Evolutionary conservation across 1,140 invertebrate species (phyloP), one percentile per base, ranked within the genome.

Genomic region (Palaemon carinicauda): DNA sequence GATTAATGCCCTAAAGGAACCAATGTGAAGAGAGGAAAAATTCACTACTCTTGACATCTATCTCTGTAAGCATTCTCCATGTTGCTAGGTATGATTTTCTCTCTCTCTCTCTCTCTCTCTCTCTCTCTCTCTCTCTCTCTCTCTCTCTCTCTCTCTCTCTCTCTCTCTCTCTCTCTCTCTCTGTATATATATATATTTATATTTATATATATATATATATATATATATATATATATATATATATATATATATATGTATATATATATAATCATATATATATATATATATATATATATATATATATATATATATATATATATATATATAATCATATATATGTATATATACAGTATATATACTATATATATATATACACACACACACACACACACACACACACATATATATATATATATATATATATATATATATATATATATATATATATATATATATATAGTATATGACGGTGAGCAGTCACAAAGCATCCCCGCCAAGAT

Each of bases 281-380:
- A 60, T 60, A 60, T 60, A 60, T 60, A 60, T 60, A 60, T 60
- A 60, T 60, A 60, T 60, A 60, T 60, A 60, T 60, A 60, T 60
- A 60, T 60, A 60, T 60, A 60, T 60, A 60, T 60, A 60, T 60
- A 60, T 60, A 60, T 60, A 60, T 60, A 60, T 60, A 60, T 60
- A 60, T 60, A 60, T 60, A 60, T 60, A 60, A 14, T 14, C 17
- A 60, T 60, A 60, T 60, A 7, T 7, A 14, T 60, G 21, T 60
- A 60, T 60, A 60, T 60, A 14, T 60, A 60, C 14, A 14, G 21
- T 60, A 60, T 60, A 14, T 60, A 14, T 60, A 14, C n/a, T 60
- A 14, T 60, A 14, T 60, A 14, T 60, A 14, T 60, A 60, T 60
- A n/a, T n/a, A n/a, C n/a, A n/a, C n/a, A n/a, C n/a, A n/a, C n/a